Evolutionary conservation across 2,888 invertebrate species (phyloP).

Genomic region (Drosophila subsilvestris): DNA sequence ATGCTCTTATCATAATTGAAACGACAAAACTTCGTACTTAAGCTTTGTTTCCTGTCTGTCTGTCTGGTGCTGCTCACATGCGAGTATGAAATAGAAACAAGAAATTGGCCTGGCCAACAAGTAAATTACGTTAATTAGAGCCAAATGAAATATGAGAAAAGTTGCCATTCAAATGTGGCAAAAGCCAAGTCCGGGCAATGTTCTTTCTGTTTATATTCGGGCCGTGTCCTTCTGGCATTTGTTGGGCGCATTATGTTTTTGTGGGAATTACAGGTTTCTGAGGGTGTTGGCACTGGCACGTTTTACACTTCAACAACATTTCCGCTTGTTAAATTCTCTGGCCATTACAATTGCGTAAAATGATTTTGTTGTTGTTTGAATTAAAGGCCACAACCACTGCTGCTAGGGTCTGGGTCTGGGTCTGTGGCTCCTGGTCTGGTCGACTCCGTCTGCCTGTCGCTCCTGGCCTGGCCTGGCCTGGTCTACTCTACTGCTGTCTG

Average conservation of each 20-base stretch:
- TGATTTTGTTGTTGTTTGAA: slow-evolving; percentile 60
- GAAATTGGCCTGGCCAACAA: slow-evolving; percentile 36
- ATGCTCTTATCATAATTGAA: slow-evolving; percentile 39
- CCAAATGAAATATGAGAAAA: slow-evolving; percentile 72
- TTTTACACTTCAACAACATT: slow-evolving; percentile 72
- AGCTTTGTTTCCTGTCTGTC: neutral
- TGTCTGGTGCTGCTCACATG: slow-evolving; percentile 15
- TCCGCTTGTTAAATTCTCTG: slow-evolving; percentile 64
- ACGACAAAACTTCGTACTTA: slow-evolving; percentile 33
- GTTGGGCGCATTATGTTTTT: slow-evolving; percentile 57
- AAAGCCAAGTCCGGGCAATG: slow-evolving; percentile 52
- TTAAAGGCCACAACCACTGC: slow-evolving; percentile 46
- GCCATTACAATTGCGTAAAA: slow-evolving; percentile 72
- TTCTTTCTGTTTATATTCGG: neutral
- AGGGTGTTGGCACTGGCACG: slow-evolving; percentile 50
- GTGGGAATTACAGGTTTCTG: slow-evolving; percentile 10
- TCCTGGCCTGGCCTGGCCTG: neutral
- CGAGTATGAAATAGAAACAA: slow-evolving; percentile 16
- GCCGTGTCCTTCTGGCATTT: slow-evolving; percentile 39
- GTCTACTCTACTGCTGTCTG: slow-evolving; percentile 1
- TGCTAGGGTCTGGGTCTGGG: slow-evolving; percentile 28
- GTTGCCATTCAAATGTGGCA: slow-evolving; percentile 64
- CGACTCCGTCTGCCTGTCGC: too few relatives aligned
- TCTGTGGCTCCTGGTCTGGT: neutral
- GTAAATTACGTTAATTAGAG: slow-evolving; percentile 72